These are phyloP conservation scores for Orestias chungarensis DNA, from an alignment of 2,797 vertebrate genomes.

Conservation along the genomic window DNA sequence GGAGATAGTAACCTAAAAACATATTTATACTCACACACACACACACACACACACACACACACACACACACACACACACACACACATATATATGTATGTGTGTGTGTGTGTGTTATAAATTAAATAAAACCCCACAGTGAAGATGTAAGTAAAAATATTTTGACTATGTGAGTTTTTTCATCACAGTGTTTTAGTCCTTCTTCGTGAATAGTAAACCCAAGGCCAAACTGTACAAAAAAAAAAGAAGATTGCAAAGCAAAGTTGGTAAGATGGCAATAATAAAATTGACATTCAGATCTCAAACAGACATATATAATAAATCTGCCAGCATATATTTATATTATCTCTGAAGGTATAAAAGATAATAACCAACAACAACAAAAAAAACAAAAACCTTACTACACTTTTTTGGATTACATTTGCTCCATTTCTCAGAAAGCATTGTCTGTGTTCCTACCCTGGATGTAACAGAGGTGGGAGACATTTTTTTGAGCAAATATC, in stretches of 20 bases:
- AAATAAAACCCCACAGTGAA: background rate
- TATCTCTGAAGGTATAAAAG: background rate
- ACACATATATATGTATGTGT: no score
- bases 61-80: no score
- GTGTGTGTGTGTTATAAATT: no score
- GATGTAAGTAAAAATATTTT: background rate
- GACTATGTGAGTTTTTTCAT: background rate
- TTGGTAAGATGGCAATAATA: background rate
- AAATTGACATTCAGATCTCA: background rate
- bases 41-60: no score
- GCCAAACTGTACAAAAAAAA: background rate
- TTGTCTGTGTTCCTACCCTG: slow-evolving; percentile 6
- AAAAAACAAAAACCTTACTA: no score
- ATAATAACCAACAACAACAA: background rate
- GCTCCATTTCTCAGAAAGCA: background rate
- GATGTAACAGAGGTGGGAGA: slow-evolving; percentile 14
- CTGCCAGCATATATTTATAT: background rate
- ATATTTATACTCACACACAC: no score
- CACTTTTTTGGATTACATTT: slow-evolving; percentile 1
- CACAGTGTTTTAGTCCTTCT: background rate
- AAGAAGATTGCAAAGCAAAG: background rate
- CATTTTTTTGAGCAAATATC: slow-evolving; percentile 51
- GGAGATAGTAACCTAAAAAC: background rate
- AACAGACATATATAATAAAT: background rate
- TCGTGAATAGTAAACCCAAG: background rate